These are phyloP conservation scores for Leucania comma DNA, from an alignment of 2,888 invertebrate species.

Conservation along the genomic window DNA sequence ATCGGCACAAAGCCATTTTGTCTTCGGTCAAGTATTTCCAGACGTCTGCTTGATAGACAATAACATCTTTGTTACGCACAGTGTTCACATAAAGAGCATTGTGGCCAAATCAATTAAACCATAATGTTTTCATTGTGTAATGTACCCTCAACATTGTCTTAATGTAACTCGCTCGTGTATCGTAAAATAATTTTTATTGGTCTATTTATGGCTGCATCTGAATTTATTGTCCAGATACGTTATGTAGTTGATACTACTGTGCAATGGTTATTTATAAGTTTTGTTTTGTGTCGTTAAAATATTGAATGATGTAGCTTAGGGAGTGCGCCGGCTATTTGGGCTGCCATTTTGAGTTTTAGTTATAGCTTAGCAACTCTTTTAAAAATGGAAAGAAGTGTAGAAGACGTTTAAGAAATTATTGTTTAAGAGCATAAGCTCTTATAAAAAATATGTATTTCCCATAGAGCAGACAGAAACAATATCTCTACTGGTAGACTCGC, in stretches of 20 bases:
- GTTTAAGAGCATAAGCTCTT: too few species aligned
- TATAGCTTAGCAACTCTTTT: not conserved
- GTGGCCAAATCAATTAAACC: slow-evolving; percentile 89
- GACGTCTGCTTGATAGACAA: slow-evolving; percentile 89
- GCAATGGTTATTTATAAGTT: slow-evolving; percentile 76
- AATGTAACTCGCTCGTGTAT: slow-evolving; percentile 87
- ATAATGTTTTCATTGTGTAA: slow-evolving; percentile 89
- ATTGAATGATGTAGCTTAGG: slow-evolving; percentile 47
- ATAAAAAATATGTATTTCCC: too few species aligned
- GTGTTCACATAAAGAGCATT: slow-evolving; percentile 81
- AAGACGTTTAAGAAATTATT: not conserved
- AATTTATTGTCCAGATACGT: slow-evolving; percentile 88
- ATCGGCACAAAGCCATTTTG: slow-evolving; percentile 89
- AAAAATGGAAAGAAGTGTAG: not conserved
- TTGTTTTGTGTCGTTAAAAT: slow-evolving; percentile 75
- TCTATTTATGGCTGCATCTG: slow-evolving; percentile 85
- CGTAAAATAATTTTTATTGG: slow-evolving; percentile 89
- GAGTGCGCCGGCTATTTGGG: slow-evolving; percentile 33
- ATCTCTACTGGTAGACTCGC: not conserved
- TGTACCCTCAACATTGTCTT: slow-evolving; percentile 87
- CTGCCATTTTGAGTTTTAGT: slow-evolving; percentile 22
- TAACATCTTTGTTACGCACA: slow-evolving; percentile 85
- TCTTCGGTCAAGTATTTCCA: slow-evolving; percentile 89
- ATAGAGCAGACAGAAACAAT: too few species aligned
- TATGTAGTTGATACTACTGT: slow-evolving; percentile 84